These are phyloP conservation scores for Eupithecia centaureata DNA, from an alignment of 2,888 invertebrate species.

Conservation along the genomic window DNA sequence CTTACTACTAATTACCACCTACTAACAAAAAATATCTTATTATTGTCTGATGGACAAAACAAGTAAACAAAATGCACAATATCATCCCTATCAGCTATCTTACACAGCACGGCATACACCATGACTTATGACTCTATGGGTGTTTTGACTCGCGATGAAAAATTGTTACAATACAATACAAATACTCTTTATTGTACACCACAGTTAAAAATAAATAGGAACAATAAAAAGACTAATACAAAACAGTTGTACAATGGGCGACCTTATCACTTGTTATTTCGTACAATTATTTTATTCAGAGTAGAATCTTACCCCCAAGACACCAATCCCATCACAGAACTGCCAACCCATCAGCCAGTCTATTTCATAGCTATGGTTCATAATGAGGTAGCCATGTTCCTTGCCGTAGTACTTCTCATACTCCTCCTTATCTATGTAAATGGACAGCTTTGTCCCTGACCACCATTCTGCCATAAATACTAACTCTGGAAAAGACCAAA, in stretches of 20 bases:
- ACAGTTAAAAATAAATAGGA: too few species aligned
- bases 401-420: conserved; percentile 91
- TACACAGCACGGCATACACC: too few species aligned
- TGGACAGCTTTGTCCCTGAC: conserved; percentile 88
- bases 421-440: conserved; percentile 91
- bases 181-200: too few species aligned
- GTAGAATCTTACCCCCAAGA: conserved; percentile 91
- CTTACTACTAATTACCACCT: neutral
- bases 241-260: too few species aligned
- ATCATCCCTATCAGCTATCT: neutral
- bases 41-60: neutral
- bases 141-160: neutral
- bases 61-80: neutral
- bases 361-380: conserved; percentile 98
- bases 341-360: conserved; percentile 99
- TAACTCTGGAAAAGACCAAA: conserved; percentile 86
- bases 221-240: too few species aligned
- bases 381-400: conserved; percentile 94
- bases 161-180: neutral
- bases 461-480: conserved; percentile 98
- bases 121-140: too few species aligned
- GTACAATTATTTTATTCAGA: too few species aligned
- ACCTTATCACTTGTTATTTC: too few species aligned
- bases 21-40: neutral
- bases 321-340: conserved; percentile 90